phyloP scores from a whole-genome alignment of 2,888 invertebrate species.

The Agonopterix alstromeriana region DNA sequence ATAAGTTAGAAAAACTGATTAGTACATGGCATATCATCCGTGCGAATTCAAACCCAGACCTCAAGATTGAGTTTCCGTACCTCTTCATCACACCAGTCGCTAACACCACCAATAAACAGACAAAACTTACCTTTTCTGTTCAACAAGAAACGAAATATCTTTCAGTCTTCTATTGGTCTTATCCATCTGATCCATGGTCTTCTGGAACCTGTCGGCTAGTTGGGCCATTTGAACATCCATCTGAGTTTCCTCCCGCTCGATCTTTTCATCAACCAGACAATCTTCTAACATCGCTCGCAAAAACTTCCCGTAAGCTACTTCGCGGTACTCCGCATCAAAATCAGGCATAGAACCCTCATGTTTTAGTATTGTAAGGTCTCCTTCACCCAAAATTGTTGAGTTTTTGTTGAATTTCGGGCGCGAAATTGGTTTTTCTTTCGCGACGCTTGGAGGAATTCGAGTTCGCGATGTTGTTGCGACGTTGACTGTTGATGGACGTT shows the following conservation, averaged over 20 bases:
- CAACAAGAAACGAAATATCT: slow-evolving; percentile 62
- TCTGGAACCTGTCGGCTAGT: slow-evolving; percentile 58
- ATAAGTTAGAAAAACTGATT: too few relatives aligned
- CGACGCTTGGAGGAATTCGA: slow-evolving; percentile 14
- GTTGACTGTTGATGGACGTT: slow-evolving; percentile 33
- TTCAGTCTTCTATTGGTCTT: slow-evolving; percentile 61
- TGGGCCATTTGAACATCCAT: slow-evolving; percentile 64
- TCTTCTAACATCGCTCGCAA: slow-evolving; percentile 53
- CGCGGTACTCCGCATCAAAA: slow-evolving; percentile 40
- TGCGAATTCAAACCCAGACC: too few relatives aligned
- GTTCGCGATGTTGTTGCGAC: slow-evolving; percentile 25
- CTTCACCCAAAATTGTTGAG: slow-evolving; percentile 22
- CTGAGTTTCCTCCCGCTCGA: slow-evolving; percentile 49
- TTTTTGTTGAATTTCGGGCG: slow-evolving; percentile 34
- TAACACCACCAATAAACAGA: too few relatives aligned
- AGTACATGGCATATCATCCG: too few relatives aligned
- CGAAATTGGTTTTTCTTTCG: slow-evolving; percentile 23
- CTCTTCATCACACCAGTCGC: too few relatives aligned
- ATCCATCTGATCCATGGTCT: slow-evolving; percentile 57
- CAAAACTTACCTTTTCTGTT: slow-evolving; percentile 53
- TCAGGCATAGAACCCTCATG: slow-evolving; percentile 32
- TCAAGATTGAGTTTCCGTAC: too few relatives aligned
- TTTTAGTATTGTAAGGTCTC: slow-evolving; percentile 34
- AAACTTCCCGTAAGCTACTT: slow-evolving; percentile 53
- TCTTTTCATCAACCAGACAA: slow-evolving; percentile 56